Evolutionary conservation across 2,888 invertebrate species (phyloP).

Genomic region (Pinctada fucata): DNA sequence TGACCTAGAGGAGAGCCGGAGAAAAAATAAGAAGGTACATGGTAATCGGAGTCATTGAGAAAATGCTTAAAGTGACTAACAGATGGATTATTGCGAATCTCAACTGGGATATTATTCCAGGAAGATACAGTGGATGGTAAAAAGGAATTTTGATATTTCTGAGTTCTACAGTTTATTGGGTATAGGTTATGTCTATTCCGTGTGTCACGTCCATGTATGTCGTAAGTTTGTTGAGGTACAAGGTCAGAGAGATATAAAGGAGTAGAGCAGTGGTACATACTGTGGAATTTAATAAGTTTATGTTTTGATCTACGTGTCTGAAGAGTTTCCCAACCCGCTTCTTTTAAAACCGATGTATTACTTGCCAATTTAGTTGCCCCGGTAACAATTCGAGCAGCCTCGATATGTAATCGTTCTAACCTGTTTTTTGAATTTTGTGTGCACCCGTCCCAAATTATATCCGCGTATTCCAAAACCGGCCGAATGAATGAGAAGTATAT

Average conservation of each 20-base stretch:
- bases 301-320: background rate
- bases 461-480: slow-evolving; percentile 5
- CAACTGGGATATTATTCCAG: background rate
- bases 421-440: background rate
- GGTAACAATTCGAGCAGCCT: slow-evolving; percentile 9
- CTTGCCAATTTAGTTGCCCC: slow-evolving; percentile 5
- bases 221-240: background rate
- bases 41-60: background rate
- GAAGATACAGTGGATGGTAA: background rate
- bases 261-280: background rate
- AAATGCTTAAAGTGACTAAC: background rate
- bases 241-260: slow-evolving; percentile 1
- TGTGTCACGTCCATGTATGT: background rate
- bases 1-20: background rate
- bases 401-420: slow-evolving; percentile 8
- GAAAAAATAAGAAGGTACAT: background rate
- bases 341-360: background rate
- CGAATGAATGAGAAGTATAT: slow-evolving; percentile 15
- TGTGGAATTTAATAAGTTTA: slow-evolving; percentile 6
- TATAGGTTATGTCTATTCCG: background rate
- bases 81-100: background rate
- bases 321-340: slow-evolving; percentile 10
- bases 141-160: background rate
- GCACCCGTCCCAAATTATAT: background rate
- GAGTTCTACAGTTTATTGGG: background rate